A percentile compares a stretch with the other conserved stretches of the same genome.
These are phyloP conservation scores for Rhinolophus sinicus DNA, from an alignment of 2,113 vertebrate genomes.

Conservation along the genomic window DNA sequence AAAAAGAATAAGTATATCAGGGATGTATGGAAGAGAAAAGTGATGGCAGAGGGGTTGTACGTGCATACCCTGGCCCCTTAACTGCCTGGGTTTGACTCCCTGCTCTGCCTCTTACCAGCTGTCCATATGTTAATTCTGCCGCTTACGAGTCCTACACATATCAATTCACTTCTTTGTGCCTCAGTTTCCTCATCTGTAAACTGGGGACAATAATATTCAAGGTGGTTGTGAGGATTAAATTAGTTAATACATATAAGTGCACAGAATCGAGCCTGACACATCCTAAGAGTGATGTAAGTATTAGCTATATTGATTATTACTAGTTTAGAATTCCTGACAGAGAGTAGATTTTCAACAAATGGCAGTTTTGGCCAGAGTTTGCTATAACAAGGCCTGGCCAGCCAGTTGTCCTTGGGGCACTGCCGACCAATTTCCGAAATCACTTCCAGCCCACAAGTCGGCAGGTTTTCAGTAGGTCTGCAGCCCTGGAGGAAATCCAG, in stretches of 20 bases:
- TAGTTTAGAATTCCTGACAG: not conserved
- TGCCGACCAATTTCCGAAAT: not conserved
- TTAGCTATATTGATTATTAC: not conserved
- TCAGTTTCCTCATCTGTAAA: not conserved
- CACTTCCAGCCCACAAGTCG: no score
- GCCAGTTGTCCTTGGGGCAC: not conserved
- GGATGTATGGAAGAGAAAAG: not conserved
- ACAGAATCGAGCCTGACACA: not conserved
- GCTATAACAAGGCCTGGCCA: not conserved
- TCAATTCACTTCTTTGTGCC: not conserved
- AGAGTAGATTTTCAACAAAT: not conserved
- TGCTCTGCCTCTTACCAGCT: not conserved
- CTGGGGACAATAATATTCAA: not conserved
- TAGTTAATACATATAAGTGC: rapidly evolving
- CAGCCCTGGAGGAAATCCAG: not conserved
- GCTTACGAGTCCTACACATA: not conserved
- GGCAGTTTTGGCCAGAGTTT: not conserved
- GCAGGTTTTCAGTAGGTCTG: not conserved
- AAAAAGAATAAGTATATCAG: not conserved
- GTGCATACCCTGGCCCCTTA: no score
- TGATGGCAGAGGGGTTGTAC: rapidly evolving
- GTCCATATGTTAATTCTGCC: not conserved
- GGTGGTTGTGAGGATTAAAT: not conserved
- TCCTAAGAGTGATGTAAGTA: no score
- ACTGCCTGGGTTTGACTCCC: not conserved